Conservation (phyloP, 2,888 invertebrate genomes). For the Hyposoter didymator region DNA sequence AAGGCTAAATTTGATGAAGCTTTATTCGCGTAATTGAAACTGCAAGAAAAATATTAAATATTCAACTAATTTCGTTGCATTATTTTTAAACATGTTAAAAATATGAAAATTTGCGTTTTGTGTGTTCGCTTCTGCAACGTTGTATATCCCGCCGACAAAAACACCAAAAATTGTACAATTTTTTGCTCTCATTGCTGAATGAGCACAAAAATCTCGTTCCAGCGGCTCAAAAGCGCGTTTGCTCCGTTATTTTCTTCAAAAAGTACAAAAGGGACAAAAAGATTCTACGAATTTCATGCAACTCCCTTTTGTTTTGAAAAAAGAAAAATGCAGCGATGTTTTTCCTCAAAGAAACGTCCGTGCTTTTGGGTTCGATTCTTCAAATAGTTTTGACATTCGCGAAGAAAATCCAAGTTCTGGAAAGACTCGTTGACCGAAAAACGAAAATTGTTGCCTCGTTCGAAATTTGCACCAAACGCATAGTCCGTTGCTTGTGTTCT, state of each 20-base stretch:
- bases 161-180: neutral
- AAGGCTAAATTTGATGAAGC: constrained; percentile 2
- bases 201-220: neutral
- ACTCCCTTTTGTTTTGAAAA: neutral
- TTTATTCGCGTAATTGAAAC: neutral
- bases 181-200: neutral
- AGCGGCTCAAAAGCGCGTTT: neutral
- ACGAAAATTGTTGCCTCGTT: neutral
- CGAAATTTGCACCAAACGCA: neutral
- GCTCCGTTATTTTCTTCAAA: neutral
- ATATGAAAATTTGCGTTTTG: neutral
- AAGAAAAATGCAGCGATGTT: neutral
- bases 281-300: neutral
- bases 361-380: neutral
- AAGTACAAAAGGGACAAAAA: neutral
- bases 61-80: neutral
- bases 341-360: neutral
- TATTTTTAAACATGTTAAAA: neutral
- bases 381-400: neutral
- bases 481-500: neutral
- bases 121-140: neutral
- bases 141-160: neutral
- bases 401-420: neutral
- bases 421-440: neutral
- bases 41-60: neutral